Evolutionary conservation across 2,113 vertebrate species (phyloP).

Genomic region (Aramus guarauna): DNA sequence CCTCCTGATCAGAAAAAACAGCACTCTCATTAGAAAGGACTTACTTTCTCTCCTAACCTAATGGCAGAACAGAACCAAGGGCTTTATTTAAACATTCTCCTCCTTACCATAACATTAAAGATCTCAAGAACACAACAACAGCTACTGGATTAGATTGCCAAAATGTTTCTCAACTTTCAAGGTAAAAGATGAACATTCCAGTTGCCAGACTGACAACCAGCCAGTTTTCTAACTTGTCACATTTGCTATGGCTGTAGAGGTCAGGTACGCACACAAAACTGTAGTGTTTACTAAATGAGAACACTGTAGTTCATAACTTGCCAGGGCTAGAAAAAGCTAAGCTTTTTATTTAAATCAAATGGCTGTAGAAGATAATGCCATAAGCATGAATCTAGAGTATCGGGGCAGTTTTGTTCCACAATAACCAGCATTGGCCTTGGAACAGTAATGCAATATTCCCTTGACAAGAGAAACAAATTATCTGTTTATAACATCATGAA

Average conservation of each 20-base stretch:
- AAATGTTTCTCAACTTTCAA: background rate
- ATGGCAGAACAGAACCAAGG: background rate
- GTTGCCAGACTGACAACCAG: background rate
- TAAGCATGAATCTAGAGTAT: background rate
- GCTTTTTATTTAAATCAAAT: background rate
- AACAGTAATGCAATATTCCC: background rate
- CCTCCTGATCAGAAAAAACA: slow-evolving; percentile 23
- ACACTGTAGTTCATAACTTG: background rate
- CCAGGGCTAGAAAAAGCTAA: background rate
- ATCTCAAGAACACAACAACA: background rate
- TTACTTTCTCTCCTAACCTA: background rate
- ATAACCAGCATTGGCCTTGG: background rate
- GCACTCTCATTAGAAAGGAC: background rate
- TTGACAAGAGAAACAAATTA: background rate
- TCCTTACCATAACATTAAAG: background rate
- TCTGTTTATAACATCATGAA: background rate
- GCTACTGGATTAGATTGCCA: background rate
- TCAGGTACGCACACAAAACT: background rate
- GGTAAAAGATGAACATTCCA: background rate
- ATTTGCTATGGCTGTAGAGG: background rate
- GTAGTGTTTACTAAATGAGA: background rate
- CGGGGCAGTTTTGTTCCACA: accelerated
- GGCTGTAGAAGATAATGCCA: background rate
- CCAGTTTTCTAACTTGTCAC: background rate
- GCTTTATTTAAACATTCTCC: background rate